Conservation (phyloP, 2,888 invertebrate genomes). For the Empis stercorea region DNA sequence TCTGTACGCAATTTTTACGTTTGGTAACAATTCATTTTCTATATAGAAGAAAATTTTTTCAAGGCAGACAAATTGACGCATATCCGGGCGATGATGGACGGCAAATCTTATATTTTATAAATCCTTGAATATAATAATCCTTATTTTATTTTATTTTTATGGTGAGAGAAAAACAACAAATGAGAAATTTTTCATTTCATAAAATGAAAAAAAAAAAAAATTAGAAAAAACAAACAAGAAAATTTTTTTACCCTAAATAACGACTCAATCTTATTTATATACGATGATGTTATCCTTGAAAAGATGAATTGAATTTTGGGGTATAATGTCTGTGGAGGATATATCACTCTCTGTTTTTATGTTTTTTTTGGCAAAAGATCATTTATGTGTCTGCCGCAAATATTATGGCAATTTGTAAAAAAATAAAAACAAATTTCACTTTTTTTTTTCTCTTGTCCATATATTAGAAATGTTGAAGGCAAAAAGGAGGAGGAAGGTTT, state of each 20-base stretch:
- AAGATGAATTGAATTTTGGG: too few species aligned
- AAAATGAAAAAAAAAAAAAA: too few species aligned
- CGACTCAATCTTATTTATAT: too few species aligned
- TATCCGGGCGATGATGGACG: slow-evolving; percentile 11
- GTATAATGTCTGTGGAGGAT: not conserved
- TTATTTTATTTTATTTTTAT: not conserved
- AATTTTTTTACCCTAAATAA: too few species aligned
- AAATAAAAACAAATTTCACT: too few species aligned
- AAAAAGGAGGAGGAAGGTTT: too few species aligned
- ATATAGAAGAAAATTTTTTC: not conserved
- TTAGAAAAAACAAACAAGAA: too few species aligned
- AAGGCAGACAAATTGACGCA: slow-evolving; percentile 11
- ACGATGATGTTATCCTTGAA: too few species aligned
- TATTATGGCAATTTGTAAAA: not conserved
- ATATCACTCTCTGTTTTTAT: not conserved
- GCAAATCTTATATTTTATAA: slow-evolving; percentile 6
- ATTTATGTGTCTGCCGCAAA: not conserved
- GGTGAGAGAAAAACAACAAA: not conserved
- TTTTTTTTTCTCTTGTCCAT: too few species aligned
- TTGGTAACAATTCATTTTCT: not conserved
- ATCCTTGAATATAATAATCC: not conserved
- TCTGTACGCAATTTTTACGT: not conserved
- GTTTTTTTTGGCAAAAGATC: not conserved
- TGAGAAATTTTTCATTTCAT: too few species aligned
- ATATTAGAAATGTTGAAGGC: too few species aligned